phyloP scores from a whole-genome alignment of 2,113 vertebrate species.

The Prolemur simus region DNA sequence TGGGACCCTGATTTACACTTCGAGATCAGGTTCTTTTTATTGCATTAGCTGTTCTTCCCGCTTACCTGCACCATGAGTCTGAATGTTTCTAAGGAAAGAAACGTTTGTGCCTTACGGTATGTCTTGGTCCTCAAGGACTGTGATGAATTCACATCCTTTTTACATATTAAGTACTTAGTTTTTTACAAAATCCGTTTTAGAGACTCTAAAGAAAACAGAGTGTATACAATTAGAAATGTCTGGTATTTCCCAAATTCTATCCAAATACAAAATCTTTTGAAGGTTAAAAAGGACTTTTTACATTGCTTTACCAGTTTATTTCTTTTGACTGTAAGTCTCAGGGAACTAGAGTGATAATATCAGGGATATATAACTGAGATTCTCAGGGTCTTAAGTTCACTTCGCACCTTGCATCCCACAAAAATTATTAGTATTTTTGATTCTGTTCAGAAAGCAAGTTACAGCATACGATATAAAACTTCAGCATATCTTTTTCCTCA shows the following conservation, averaged over 20 bases:
- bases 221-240: conserved; percentile 28
- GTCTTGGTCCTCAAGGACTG: too few relatives aligned
- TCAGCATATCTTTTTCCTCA: too few relatives aligned
- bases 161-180: not conserved
- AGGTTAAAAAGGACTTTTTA: not conserved
- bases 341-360: conserved; percentile 42
- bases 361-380: conserved; percentile 34
- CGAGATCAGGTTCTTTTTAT: not conserved
- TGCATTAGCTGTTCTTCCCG: too few relatives aligned
- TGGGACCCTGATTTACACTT: not conserved
- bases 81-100: too few relatives aligned
- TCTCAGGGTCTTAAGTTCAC: conserved; percentile 23
- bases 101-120: too few relatives aligned
- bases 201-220: not conserved
- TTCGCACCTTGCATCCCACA: not conserved
- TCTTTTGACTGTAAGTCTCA: not conserved
- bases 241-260: not conserved
- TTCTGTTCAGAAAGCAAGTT: too few relatives aligned
- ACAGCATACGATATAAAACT: too few relatives aligned
- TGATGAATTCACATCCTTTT: conserved; percentile 29
- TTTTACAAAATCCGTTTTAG: conserved; percentile 31
- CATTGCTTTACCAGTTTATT: not conserved
- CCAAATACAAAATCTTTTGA: not conserved
- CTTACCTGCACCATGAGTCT: too few relatives aligned
- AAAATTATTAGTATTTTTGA: conserved; percentile 23